Evolutionary conservation across 2,797 vertebrate species (phyloP), one percentile per base, ranked within the genome.

Genomic region (Sylvia borin): DNA sequence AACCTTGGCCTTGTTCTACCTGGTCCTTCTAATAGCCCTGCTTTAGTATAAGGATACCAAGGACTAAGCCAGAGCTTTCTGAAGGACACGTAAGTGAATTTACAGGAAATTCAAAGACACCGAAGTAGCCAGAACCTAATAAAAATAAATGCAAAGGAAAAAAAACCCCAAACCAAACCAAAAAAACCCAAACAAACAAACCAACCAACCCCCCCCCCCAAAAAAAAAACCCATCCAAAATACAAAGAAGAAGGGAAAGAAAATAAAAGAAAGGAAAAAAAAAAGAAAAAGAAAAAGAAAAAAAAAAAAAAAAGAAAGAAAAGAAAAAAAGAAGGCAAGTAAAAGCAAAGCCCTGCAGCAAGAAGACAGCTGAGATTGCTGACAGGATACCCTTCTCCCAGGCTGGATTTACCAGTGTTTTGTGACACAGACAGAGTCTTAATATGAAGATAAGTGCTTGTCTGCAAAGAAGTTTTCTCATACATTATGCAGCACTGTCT

Each of bases 251-350:
- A n/a, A n/a, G n/a, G n/a, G n/a, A n/a, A n/a, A n/a, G n/a, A n/a
- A n/a, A n/a, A n/a, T n/a, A n/a, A n/a, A n/a, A n/a, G n/a, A n/a
- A n/a, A n/a, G n/a, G n/a, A n/a, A 7, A 22, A 5, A 16, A 5
- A 26, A 7, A 7, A 0, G 5, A 31, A 31, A 15, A 15, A 2
- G 7, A 5, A 2, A 7, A 6, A 0, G 10, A 7, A 4, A 5
- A 7, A 0, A 6, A 5, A 4, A 10, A 13, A 0, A 6, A 8
- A 3, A 26, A 7, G 7, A 5, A 16, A 10, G 18, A 6, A 8
- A 0, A 8, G 18, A 11, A 9, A 8, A 9, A 10, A 0, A 10
- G 13, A 40, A 5, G 7, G 5, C 4, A 26, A 40, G 7, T 10
- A n/a, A 32, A n/a, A 36, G n/a, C 13, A 62, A 70, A 92, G 9